Evolutionary conservation across 2,113 vertebrate species (phyloP), one percentile per base, ranked within the genome.

Genomic region (Pseudorasbora parva): DNA sequence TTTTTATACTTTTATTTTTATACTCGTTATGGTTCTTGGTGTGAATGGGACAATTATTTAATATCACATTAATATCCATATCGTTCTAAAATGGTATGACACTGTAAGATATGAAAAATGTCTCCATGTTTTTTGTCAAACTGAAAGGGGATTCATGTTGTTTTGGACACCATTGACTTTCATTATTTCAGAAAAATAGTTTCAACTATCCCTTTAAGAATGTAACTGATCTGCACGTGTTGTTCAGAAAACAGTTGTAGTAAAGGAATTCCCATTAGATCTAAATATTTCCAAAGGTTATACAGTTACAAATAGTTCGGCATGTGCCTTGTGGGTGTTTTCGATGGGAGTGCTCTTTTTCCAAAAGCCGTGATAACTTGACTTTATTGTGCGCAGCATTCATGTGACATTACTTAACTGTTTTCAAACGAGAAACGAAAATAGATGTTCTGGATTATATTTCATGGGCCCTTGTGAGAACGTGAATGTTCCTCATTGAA

Each of bases 381-480:
- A 64, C 23, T 23, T 85, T 23, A 47, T 12, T 64, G 43, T 47
- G 25, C 41, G 14, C 23, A 27, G 43, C 30, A 27, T 12, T 49
- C 59, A 47, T 33, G 59, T 66, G 60, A 62, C 25, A 64, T 66
- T 64, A 82, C 60, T 82, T 85, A 25, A 80, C 15, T 27, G 81
- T 25, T 47, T 73, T 75, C 27, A 75, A 15, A 19, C 51, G 33
- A 60, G 51, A 72, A 47, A 60, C 21, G 54, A 68, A 87, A 87
- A 87, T 81, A 79, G 66, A 74, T 60, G 45, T 21, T 85, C 33
- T 85, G 68, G 37, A 69, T 80, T 49, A 47, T 45, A 64, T 51
- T 75, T 51, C 33, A 8, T 56, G 5, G 47, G 17, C 47, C 59
- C 43, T 64, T 78, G 10, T 78, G 37, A 75, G 41, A 75, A 64